Percentiles rank a stretch among this genome's conserved stretches.
Evolutionary conservation across 2,113 vertebrate species (phyloP).

Genomic region (Mirza zaza): DNA sequence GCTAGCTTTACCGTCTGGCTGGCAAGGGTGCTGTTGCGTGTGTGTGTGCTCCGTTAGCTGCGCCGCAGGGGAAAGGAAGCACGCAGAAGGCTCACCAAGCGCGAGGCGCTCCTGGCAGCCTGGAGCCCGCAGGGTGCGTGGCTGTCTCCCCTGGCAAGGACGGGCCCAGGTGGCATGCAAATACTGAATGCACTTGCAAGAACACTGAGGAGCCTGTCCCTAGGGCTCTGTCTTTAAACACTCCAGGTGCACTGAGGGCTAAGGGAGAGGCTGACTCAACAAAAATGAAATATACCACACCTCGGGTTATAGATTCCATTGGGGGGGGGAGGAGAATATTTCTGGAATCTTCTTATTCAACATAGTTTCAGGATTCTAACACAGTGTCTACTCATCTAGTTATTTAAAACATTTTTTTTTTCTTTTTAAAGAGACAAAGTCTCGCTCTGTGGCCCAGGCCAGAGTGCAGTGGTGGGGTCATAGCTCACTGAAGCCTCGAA

Average conservation of each 20-base stretch:
- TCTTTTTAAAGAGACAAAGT: too few relatives aligned
- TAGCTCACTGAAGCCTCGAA: too few relatives aligned
- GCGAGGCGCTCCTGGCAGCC: not conserved
- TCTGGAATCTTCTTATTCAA: not conserved
- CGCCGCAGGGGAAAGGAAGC: not conserved
- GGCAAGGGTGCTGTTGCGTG: not conserved
- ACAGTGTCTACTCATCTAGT: not conserved
- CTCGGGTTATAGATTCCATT: not conserved
- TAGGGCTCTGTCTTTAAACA: not conserved
- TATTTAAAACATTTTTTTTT: not conserved
- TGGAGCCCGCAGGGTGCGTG: not conserved
- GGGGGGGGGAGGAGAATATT: not conserved
- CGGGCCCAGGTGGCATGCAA: not conserved
- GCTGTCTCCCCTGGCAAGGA: not conserved
- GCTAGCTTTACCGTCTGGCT: not conserved
- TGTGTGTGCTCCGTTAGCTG: not conserved
- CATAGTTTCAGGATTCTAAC: not conserved
- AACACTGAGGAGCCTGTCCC: not conserved
- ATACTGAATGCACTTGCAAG: not conserved
- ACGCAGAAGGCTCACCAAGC: not conserved
- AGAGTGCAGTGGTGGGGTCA: too few relatives aligned
- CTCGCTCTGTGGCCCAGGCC: too few relatives aligned
- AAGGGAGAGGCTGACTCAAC: not conserved
- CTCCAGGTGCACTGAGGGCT: not conserved
- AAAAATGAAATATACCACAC: not conserved